Evolutionary conservation across 2,888 invertebrate genomes (phyloP).

Genomic region (Drosophila maculinotata): DNA sequence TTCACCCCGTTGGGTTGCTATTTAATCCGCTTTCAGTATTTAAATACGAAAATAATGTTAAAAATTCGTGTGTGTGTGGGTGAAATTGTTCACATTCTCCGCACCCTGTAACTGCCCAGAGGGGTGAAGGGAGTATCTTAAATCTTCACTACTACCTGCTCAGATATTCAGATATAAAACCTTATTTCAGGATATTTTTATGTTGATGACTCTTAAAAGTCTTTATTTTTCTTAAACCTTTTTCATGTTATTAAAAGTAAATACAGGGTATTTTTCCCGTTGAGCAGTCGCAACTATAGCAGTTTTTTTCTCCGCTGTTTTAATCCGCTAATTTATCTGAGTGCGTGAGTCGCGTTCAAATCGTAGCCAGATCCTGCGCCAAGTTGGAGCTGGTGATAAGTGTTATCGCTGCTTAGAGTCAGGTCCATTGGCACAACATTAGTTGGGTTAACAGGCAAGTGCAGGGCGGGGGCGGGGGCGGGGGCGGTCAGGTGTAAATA

Average conservation of each 20-base stretch:
- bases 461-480: background rate
- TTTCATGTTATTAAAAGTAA: too few species aligned
- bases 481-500: slow-evolving; percentile 38
- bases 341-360: slow-evolving; percentile 32
- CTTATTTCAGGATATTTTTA: too few species aligned
- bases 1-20: slow-evolving; percentile 25
- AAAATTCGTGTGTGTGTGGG: slow-evolving; percentile 36
- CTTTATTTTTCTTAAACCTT: too few species aligned
- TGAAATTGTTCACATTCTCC: slow-evolving; percentile 9
- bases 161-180: too few species aligned
- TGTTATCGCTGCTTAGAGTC: slow-evolving; percentile 50
- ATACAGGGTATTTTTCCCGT: background rate
- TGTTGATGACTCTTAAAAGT: too few species aligned
- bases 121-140: background rate
- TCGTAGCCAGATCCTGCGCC: slow-evolving; percentile 8
- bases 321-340: slow-evolving; percentile 21
- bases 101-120: background rate
- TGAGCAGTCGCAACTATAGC: accelerated
- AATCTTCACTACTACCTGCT: too few species aligned
- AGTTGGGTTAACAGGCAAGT: slow-evolving; percentile 21
- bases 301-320: background rate
- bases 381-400: slow-evolving; percentile 34
- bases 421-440: slow-evolving; percentile 37
- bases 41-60: slow-evolving; percentile 75
- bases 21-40: slow-evolving; percentile 82